These are phyloP conservation scores for Danionella cerebrum DNA, from an alignment of 2,113 vertebrate species.

Conservation along the genomic window DNA sequence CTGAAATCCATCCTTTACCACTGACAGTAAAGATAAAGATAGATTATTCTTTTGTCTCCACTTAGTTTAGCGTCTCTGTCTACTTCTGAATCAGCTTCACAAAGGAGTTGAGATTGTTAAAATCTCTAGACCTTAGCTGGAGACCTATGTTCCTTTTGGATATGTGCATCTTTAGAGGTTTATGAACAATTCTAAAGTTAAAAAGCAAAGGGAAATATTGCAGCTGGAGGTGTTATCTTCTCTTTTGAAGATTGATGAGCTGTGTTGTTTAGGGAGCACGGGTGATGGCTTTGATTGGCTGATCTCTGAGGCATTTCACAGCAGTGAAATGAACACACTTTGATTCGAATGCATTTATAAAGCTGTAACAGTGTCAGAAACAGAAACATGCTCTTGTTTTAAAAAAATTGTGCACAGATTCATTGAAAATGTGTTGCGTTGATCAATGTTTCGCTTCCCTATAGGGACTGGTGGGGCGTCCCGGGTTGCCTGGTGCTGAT, in stretches of 20 bases:
- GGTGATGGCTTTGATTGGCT: constrained; percentile 12
- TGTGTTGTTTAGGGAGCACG: not conserved
- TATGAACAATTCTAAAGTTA: not conserved
- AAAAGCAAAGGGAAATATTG: not conserved
- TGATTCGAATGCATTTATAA: too few species aligned
- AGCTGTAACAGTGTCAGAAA: too few species aligned
- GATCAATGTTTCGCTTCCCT: not conserved
- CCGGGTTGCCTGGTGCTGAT: constrained; percentile 75
- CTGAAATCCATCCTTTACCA: constrained; percentile 6
- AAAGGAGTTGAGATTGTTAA: not conserved
- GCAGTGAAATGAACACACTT: not conserved
- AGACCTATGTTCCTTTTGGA: not conserved
- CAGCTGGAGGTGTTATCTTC: not conserved
- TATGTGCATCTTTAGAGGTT: not conserved
- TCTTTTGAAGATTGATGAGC: not conserved
- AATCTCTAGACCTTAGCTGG: not conserved
- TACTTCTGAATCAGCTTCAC: not conserved
- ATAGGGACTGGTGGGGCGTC: constrained; percentile 76
- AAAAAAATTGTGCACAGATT: not conserved
- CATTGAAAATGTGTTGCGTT: not conserved
- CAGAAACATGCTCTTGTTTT: constrained; percentile 1
- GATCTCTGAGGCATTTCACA: constrained; percentile 18
- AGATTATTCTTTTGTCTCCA: not conserved
- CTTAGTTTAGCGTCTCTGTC: not conserved
- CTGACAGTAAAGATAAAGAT: constrained; percentile 8